Base-by-base conservation (phyloP, 2,888 invertebrate species). In the Patella depressa region DNA sequence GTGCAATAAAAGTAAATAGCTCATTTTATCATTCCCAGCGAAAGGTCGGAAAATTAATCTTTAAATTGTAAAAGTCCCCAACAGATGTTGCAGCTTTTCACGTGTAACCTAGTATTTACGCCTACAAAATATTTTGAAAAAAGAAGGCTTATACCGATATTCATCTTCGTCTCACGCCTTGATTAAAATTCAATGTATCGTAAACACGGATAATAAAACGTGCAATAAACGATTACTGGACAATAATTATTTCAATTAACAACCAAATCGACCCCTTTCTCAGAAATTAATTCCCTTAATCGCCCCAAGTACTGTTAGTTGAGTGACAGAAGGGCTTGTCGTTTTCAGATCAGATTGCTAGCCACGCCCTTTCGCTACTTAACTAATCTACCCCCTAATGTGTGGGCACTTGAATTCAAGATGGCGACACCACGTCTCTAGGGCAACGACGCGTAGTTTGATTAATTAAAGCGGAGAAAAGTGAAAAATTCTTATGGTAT, bases 331-430 rank as follows among this genome's bases (percentile, higher is more conserved):
- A 69, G 70, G n/a, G 75, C 53, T 65, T 69, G 34, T 69, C 45
- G 53, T 70, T 69, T 45, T 19, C 65, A 17, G 75, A 59, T 70
- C 69, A 17, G 24, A n/a, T 53, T 75, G 9, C 57, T 19, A 72
- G 72, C 76, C 54, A 45, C 72, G 59, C 45, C 78, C 54, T 65
- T 54, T 45, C 11, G 72, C 72, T 75, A 75, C 72, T 70, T 70
- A 73, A 73, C 69, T 75, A 78, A 78, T 78, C 75, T 78, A 75
- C 78, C 78, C 76, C 78, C 76, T 78, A 75, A 71, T 53, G 75
- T 57, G 78, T 17, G 19, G 15, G 55, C 73, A 73, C 53, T 55
- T 55, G 73, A 54, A 24, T n/a, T 24, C 73, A 73, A 73, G 73
- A 73, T 73, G 73, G 73, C 73, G 45, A 73, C 54, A 53, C 24